phyloP scores from a whole-genome alignment of 2,797 vertebrate species.

The Silurus aristotelis region DNA sequence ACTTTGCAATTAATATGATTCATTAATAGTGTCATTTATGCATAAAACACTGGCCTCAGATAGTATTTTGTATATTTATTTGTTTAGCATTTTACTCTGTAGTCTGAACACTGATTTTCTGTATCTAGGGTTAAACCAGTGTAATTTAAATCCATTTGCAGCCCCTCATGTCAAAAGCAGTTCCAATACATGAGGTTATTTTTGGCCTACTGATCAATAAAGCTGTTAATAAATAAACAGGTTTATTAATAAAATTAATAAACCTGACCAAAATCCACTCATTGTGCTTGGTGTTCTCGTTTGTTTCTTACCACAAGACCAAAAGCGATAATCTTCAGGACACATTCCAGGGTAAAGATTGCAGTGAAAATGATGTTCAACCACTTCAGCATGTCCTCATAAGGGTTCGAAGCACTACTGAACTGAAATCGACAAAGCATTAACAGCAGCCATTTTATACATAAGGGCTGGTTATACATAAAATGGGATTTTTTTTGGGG shows the following conservation, averaged over 20 bases:
- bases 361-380: slow-evolving; percentile 95
- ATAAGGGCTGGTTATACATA: neutral
- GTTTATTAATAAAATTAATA: too few species aligned
- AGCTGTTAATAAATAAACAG: too few species aligned
- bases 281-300: neutral
- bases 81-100: neutral
- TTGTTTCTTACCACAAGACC: slow-evolving; percentile 86
- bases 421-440: slow-evolving; percentile 76
- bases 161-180: neutral
- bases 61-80: too few species aligned
- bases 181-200: neutral
- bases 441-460: neutral
- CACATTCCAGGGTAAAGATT: slow-evolving; percentile 95
- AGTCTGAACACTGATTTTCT: neutral
- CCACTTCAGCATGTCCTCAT: slow-evolving; percentile 93
- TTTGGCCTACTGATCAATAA: neutral
- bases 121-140: too few species aligned
- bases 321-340: slow-evolving; percentile 96
- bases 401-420: slow-evolving; percentile 83
- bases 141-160: neutral
- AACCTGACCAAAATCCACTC: neutral
- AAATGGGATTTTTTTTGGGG: neutral
- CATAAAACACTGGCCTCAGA: too few species aligned
- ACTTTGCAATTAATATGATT: neutral
- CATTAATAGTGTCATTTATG: neutral